Evolutionary conservation across 1,140 invertebrate genomes (phyloP).

Genomic region (Orchesella cincta): DNA sequence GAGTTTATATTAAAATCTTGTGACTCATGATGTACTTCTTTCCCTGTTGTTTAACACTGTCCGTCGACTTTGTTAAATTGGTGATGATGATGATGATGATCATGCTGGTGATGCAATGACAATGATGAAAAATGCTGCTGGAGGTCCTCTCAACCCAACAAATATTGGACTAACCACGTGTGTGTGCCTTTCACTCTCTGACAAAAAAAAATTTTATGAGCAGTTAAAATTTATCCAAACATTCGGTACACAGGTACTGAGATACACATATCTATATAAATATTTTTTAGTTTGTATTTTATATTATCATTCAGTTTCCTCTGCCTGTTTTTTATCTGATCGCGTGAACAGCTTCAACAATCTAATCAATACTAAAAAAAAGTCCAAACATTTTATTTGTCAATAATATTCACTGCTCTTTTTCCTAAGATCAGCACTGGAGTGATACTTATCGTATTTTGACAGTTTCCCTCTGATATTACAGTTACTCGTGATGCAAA

Average conservation of each 20-base stretch:
- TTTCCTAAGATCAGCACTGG: not conserved
- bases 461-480: not conserved
- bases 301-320: not conserved
- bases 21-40: not conserved
- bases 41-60: not conserved
- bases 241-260: slow-evolving; percentile 29
- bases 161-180: slow-evolving; percentile 18
- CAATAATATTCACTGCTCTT: not conserved
- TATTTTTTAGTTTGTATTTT: not conserved
- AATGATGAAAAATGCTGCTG: slow-evolving; percentile 11
- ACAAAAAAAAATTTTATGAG: slow-evolving; percentile 16
- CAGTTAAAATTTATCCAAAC: slow-evolving; percentile 26
- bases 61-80: not conserved
- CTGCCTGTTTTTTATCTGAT: not conserved
- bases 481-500: not conserved
- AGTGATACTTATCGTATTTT: not conserved
- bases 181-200: slow-evolving; percentile 26
- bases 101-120: not conserved
- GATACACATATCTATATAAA: slow-evolving; percentile 4
- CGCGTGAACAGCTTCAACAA: not conserved
- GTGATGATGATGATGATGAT: not conserved
- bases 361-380: slow-evolving; percentile 7
- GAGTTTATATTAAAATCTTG: not conserved
- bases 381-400: not conserved
- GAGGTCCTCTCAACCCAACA: slow-evolving; percentile 4